Base-by-base conservation (phyloP, 2,113 vertebrate species). In the Corythoichthys haematopterus region DNA sequence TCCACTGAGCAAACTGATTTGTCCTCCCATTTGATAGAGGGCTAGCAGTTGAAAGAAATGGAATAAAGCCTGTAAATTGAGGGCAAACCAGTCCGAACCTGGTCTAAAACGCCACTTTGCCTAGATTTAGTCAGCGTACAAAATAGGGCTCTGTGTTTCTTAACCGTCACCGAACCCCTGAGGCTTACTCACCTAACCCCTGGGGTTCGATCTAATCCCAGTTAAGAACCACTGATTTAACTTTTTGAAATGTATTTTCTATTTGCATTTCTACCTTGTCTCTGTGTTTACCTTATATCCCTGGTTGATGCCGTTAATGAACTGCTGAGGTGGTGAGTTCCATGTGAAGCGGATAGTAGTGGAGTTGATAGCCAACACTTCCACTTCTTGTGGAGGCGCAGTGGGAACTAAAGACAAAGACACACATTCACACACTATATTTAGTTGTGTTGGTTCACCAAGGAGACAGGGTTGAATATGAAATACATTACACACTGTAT, bases 291-390 rank as follows among this genome's bases (percentile, higher is more conserved):
- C 97, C 94, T 98, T 98, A 86, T 98, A 98, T 0, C 97, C 97
- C 82, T 98, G 97, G 91, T 98, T 98, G 83, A 98, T 97, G 59
- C 96, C 96, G 0, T 98, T 97, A 83, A 98, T 95, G 77, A 98
- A 98, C 79, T 98, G 96, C 71, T 97, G 96, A 2, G 95, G 95
- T 0, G 97, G 96, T 3, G 96, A 95, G 74, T 89, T 96, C 96
- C 96, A 98, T 2, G 92, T 88, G 89, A 96, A 95, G 60, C 88
- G 93, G 69, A 98, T 89, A 55, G 94, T 94, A 1, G 96, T 98
- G 15, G 97, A 96, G 81, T 95, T 96, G 78, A 98, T 72, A 0
- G 97, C 95, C 72, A 94, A 81, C 0, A 91, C 88, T 76, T 93
- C 93, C 68, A 98, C 94, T 0, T 94, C 94, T 88, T 98, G 95